Percentiles rank a stretch among this genome's conserved stretches.
Evolutionary conservation across 1,140 invertebrate genomes (phyloP).

Genomic region (Hylyphantes graminicola): DNA sequence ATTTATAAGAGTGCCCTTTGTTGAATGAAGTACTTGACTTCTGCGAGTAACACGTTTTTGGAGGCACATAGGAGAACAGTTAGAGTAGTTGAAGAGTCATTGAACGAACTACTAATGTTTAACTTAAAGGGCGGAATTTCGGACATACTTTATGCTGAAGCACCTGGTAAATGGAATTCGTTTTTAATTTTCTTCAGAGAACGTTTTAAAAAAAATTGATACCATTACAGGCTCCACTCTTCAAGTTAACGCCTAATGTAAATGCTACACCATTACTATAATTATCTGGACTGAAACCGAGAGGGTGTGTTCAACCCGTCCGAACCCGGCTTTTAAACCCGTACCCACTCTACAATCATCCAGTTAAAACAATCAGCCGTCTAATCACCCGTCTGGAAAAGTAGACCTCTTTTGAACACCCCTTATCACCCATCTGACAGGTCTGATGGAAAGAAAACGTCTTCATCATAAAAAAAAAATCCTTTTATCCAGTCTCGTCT

Average conservation of each 20-base stretch:
- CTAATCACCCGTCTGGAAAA: slow-evolving; percentile 22
- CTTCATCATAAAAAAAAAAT: slow-evolving; percentile 23
- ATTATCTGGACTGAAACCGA: not conserved
- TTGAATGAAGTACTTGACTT: not conserved
- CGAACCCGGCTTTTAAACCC: not conserved
- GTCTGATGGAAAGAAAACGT: slow-evolving; percentile 5
- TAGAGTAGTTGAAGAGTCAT: too few species aligned
- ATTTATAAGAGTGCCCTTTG: not conserved
- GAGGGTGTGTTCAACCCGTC: slow-evolving; percentile 16
- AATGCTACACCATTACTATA: too few species aligned
- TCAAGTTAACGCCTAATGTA: too few species aligned
- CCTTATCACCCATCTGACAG: slow-evolving; percentile 20
- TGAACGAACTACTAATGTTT: too few species aligned
- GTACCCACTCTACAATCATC: slow-evolving; percentile 4
- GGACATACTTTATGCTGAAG: too few species aligned
- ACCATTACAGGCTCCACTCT: too few species aligned
- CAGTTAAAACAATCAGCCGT: slow-evolving; percentile 16
- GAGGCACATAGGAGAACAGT: too few species aligned
- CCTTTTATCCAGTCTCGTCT: not conserved
- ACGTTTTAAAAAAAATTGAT: too few species aligned
- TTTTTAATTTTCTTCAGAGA: too few species aligned
- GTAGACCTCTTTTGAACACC: not conserved
- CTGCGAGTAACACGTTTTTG: not conserved
- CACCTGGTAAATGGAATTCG: too few species aligned
- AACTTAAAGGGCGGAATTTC: too few species aligned